Conservation (phyloP, 1,140 invertebrate species). For the Drosophila mayri region DNA sequence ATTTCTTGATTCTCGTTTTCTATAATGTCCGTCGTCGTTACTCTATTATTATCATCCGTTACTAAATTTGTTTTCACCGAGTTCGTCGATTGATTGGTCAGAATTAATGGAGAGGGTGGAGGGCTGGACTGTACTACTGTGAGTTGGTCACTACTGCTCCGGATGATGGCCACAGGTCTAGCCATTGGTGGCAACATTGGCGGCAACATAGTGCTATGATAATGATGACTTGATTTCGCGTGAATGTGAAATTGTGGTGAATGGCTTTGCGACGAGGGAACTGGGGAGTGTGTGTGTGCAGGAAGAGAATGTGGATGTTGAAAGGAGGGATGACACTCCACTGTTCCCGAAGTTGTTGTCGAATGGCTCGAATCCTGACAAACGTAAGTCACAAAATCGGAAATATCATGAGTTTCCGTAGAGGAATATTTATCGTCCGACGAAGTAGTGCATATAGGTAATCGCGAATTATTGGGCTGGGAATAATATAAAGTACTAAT, state of each 20-base stretch:
- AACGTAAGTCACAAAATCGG: slow-evolving; percentile 98
- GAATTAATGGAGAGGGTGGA: slow-evolving; percentile 86
- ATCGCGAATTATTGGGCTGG: slow-evolving; percentile 85
- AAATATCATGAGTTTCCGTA: slow-evolving; percentile 91
- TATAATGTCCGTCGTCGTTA: slow-evolving; percentile 16
- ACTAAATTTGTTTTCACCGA: slow-evolving; percentile 35
- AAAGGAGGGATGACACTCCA: slow-evolving; percentile 50
- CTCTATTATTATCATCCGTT: slow-evolving; percentile 40
- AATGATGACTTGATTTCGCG: slow-evolving; percentile 65
- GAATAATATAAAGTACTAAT: slow-evolving; percentile 85
- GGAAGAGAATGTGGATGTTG: slow-evolving; percentile 52
- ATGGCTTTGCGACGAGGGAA: slow-evolving; percentile 45
- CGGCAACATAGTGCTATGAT: slow-evolving; percentile 94
- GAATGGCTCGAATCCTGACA: slow-evolving; percentile 92
- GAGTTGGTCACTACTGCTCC: slow-evolving; percentile 91
- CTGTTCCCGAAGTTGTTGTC: slow-evolving; percentile 26
- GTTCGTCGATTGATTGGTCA: slow-evolving; percentile 46
- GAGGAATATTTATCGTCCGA: slow-evolving; percentile 54
- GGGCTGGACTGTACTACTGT: slow-evolving; percentile 85
- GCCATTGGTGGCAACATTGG: slow-evolving; percentile 99
- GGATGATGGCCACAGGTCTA: slow-evolving; percentile 96
- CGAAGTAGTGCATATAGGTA: slow-evolving; percentile 50
- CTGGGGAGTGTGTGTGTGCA: neutral
- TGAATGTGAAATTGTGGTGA: slow-evolving; percentile 75
- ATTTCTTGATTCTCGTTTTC: slow-evolving; percentile 49